Percentiles rank a stretch among this genome's conserved stretches.
These are phyloP conservation scores for Cotesia typhae DNA, from an alignment of 1,140 invertebrate species.

Conservation along the genomic window DNA sequence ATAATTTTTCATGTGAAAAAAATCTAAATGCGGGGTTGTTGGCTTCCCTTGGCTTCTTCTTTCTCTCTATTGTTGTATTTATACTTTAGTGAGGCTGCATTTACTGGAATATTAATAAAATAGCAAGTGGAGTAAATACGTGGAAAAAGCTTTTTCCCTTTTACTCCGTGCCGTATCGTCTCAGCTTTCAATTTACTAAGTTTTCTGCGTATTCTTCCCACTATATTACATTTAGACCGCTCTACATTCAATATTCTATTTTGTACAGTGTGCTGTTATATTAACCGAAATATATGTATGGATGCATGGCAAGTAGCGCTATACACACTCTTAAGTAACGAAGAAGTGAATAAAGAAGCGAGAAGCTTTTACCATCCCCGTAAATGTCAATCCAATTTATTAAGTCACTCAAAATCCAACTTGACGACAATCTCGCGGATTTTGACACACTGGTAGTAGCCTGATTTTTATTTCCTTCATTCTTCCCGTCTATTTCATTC, in stretches of 20 bases:
- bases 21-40: too few relatives aligned
- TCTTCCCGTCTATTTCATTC: not conserved
- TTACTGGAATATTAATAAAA: too few relatives aligned
- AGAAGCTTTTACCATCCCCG: constrained; percentile 24
- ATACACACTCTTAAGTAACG: not conserved
- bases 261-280: too few relatives aligned
- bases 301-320: too few relatives aligned
- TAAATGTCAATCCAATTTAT: constrained; percentile 29
- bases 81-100: too few relatives aligned
- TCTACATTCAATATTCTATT: not conserved
- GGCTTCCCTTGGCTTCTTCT: too few relatives aligned
- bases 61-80: too few relatives aligned
- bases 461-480: not conserved
- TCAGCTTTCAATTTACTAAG: not conserved
- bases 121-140: too few relatives aligned
- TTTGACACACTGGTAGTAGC: not conserved
- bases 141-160: not conserved
- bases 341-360: constrained; percentile 4
- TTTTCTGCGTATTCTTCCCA: constrained; percentile 20
- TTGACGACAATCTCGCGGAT: not conserved
- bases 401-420: constrained; percentile 14
- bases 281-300: too few relatives aligned
- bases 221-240: constrained; percentile 19
- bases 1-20: too few relatives aligned
- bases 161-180: not conserved